Conservation (phyloP, 2,113 vertebrate species). For the Promerops cafer region DNA sequence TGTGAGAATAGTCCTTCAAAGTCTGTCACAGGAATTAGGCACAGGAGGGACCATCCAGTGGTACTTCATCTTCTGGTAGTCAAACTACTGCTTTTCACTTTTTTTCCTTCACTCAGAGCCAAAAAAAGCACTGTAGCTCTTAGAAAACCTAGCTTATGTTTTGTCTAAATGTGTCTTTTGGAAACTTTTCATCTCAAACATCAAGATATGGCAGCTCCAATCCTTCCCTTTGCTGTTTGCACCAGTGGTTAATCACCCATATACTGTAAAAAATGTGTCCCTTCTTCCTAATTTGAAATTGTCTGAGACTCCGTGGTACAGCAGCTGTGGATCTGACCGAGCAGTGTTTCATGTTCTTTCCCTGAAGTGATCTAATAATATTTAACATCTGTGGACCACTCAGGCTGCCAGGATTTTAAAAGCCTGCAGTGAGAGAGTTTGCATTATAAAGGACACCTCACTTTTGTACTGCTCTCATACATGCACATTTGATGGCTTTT, state of each 20-base stretch:
- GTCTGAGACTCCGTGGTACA: neutral
- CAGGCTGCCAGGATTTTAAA: neutral
- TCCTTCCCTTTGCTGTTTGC: neutral
- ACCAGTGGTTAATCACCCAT: neutral
- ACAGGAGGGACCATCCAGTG: neutral
- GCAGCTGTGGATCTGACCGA: conserved; percentile 45
- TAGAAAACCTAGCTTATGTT: neutral
- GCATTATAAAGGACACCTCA: neutral
- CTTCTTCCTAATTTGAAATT: neutral
- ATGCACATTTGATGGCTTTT: neutral
- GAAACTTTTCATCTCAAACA: neutral
- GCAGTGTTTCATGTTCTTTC: conserved; percentile 27
- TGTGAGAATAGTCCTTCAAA: neutral
- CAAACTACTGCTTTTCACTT: neutral
- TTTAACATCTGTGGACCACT: conserved; percentile 48
- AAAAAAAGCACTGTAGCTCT: neutral
- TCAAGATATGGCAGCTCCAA: accelerated
- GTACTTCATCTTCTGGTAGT: neutral
- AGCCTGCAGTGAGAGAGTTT: neutral
- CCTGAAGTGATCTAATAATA: conserved; percentile 35
- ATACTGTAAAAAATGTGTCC: neutral
- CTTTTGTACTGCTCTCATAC: neutral
- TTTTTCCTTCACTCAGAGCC: neutral
- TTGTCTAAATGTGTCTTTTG: neutral
- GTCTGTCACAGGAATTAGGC: neutral